Evolutionary conservation across 2,797 vertebrate species (phyloP), one percentile per base, ranked within the genome.

Genomic region (Catostomus latipinnis): DNA sequence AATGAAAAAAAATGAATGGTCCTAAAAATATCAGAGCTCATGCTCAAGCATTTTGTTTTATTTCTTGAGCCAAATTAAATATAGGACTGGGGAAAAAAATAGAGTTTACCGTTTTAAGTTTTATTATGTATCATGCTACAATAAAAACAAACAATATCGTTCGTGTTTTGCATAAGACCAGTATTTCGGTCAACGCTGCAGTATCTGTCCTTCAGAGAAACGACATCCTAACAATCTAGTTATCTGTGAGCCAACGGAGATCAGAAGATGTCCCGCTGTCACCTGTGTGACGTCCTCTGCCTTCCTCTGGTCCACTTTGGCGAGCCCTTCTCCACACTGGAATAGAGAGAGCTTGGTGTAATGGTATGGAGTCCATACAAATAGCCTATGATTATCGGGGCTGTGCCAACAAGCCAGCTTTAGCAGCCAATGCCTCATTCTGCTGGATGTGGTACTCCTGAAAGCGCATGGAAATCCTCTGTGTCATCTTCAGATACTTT

Each of bases 401-500:
- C 1, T 95, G 95, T 8, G 91, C 92, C 69, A 99, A 91, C 71
- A 99, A 94, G 73, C 98, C 98, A 2, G 97, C 97, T 92, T 97
- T 99, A 14, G 97, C 97, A 11, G 98, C 98, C 84, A 99, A 89
- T 18, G 97, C 97, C 90, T 99, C 98, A 0, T 99, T 99, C 92
- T 99, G 98, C 92, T 99, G 98, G 89, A 99, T 98, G 84, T 99
- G 98, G 76, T 99, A 99, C 83, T 99, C 98, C 89, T 99, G 98
- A 87, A 99, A 99, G 5, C 98, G 94, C 97, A 98, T 96, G 58
- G 98, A 99, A 95, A 99, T 99, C 90, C 98, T 92, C 84, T 99
- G 98, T 0, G 98, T 99, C 98, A 99, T 99, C 94, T 99, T 99
- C 77, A 99, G 94, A 56, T 99, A 99, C 86, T 99, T 99, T 92